Evolutionary conservation across 2,113 vertebrate genomes (phyloP).

Genomic region (Phasianus colchicus): DNA sequence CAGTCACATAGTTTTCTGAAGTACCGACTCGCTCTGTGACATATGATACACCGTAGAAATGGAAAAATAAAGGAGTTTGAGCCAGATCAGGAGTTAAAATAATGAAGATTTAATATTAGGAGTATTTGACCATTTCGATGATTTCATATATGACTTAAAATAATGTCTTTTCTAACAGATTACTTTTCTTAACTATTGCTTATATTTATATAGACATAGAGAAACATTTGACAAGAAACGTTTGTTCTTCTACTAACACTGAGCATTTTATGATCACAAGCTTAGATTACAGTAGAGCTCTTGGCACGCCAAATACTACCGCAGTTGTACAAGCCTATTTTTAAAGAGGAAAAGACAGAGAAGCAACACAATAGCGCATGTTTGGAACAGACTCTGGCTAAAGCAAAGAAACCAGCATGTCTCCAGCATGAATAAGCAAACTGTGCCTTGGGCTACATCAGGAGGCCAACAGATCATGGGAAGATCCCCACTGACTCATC

Average conservation of each 20-base stretch:
- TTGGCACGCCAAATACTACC: neutral
- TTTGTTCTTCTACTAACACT: neutral
- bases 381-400: neutral
- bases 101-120: neutral
- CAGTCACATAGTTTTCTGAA: neutral
- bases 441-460: neutral
- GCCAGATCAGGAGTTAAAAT: neutral
- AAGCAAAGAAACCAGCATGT: neutral
- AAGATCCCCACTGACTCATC: neutral
- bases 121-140: neutral
- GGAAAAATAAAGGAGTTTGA: neutral
- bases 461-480: neutral
- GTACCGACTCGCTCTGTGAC: neutral
- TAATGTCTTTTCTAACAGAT: neutral
- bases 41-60: neutral
- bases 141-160: neutral
- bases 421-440: neutral
- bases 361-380: fast-evolving
- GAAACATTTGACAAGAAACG: neutral
- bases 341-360: neutral
- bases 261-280: neutral
- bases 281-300: neutral
- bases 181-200: neutral
- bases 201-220: neutral
- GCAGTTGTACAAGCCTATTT: neutral